Evolutionary conservation across 2,113 vertebrate species (phyloP).

Genomic region (Erythrocebus patas): DNA sequence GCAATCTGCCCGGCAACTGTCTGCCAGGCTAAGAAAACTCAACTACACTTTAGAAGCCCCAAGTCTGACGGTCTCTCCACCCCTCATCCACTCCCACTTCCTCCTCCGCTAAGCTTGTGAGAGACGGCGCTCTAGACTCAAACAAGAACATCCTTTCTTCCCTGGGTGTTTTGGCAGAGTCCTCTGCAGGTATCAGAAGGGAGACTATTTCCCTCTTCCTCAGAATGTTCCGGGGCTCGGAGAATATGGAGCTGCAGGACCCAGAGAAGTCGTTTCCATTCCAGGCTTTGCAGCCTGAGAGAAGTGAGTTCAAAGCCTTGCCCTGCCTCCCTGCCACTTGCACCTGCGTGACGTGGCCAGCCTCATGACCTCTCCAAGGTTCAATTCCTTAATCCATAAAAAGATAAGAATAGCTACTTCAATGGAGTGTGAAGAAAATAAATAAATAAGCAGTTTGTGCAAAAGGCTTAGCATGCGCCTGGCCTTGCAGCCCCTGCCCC

Average conservation of each 20-base stretch:
- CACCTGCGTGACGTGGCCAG: accelerated
- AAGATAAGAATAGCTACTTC: neutral
- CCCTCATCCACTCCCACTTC: no score
- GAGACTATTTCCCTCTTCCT: no score
- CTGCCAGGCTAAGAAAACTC: neutral
- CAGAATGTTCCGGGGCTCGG: neutral
- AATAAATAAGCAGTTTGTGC: neutral
- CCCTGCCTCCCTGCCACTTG: no score
- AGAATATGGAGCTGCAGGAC: accelerated
- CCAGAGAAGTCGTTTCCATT: neutral
- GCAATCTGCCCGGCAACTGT: accelerated
- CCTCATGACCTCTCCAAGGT: neutral
- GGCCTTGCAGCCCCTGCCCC: accelerated
- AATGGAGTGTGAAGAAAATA: neutral
- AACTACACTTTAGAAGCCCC: neutral
- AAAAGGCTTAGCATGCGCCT: accelerated
- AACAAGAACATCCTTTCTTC: neutral
- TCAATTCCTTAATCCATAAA: neutral
- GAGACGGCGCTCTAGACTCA: accelerated
- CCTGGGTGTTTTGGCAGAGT: neutral
- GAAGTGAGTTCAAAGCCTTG: neutral
- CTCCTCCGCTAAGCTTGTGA: neutral
- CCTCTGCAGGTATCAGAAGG: no score
- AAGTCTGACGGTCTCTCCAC: neutral
- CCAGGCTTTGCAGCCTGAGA: neutral